Base-by-base conservation (phyloP, 1,140 invertebrate genomes). In the Drosophila arawakana region DNA sequence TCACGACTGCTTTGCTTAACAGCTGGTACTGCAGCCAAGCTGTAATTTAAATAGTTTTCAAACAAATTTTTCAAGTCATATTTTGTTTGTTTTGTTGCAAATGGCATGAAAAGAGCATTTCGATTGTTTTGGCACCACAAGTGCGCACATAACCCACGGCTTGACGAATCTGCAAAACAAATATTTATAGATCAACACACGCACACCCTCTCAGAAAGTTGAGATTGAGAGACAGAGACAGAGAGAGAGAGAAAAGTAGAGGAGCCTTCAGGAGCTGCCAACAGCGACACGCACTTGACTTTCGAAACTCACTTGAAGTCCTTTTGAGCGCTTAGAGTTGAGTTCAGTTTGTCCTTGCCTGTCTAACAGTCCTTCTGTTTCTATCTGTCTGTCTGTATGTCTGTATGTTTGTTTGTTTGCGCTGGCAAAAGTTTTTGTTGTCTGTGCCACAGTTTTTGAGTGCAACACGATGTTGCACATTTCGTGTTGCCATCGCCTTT, bases 261-360 rank as follows among this genome's bases (percentile, higher is more conserved):
- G 46, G 60, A 76, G 66, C 62, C 69, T 82, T 80, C 72, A 69
- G 65, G 57, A 82, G 72, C 84, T 81, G 79, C 76, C 80, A 76
- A 80, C 69, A 80, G 80, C 83, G 76, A 88, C 83, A 88, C 83
- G 83, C 83, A 89, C 83, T 88, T 88, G 83, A 88, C 83, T 88
- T 88, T 83, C 80, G 80, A 88, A 88, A 89, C 83, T 88, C 84
- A 89, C 83, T 88, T 74, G 63, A 88, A 88, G 78, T 85, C 78
- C 63, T 57, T 54, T 78, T 78, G 79, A 77, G 68, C 44, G 63
- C 71, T 66, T 50, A 70, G 71, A 67, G 68, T 67, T 65, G 71
- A 67, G 68, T 67, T 65, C 44, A 67, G 58, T 76, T 69, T 75
- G n/a, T 34, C 54, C 9, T 8, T 49, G 47, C 46, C 49, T 61